Percentiles rank a stretch among this genome's conserved stretches.
Conservation (phyloP, 2,888 invertebrate species). For the Nasonovia ribisnigri region DNA sequence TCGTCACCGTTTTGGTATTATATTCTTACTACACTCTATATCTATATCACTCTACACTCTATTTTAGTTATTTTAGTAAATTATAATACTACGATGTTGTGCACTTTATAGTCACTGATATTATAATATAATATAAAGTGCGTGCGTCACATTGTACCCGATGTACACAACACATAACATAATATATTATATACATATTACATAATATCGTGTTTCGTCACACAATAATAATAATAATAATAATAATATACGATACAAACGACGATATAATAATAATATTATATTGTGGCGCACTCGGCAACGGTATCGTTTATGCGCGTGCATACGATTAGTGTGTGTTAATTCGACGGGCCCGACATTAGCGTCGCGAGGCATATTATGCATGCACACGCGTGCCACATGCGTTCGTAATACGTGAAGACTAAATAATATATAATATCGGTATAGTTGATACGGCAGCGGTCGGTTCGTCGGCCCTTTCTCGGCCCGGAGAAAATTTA, state of each 20-base stretch:
- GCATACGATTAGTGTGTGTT: conserved; percentile 12
- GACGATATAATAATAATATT: not conserved
- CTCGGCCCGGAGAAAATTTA: not conserved
- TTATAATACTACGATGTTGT: not conserved
- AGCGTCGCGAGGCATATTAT: not conserved
- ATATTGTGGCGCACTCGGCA: not conserved
- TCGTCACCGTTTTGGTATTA: not conserved
- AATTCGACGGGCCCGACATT: not conserved
- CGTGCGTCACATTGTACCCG: not conserved
- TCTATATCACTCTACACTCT: too few species aligned
- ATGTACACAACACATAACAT: not conserved
- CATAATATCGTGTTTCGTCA: not conserved
- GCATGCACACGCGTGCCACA: conserved; percentile 22
- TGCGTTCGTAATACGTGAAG: not conserved
- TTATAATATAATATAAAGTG: not conserved
- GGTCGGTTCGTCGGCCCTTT: not conserved
- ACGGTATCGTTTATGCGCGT: conserved; percentile 7
- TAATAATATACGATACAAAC: not conserved
- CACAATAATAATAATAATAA: not conserved
- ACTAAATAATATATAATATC: conserved; percentile 9
- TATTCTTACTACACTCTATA: too few species aligned
- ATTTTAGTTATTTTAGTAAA: too few species aligned
- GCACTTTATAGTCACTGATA: not conserved
- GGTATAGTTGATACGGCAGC: not conserved
- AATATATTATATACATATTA: not conserved